These are phyloP conservation scores for Heteropelma amictum DNA, from an alignment of 2,888 invertebrate species.

Conservation along the genomic window DNA sequence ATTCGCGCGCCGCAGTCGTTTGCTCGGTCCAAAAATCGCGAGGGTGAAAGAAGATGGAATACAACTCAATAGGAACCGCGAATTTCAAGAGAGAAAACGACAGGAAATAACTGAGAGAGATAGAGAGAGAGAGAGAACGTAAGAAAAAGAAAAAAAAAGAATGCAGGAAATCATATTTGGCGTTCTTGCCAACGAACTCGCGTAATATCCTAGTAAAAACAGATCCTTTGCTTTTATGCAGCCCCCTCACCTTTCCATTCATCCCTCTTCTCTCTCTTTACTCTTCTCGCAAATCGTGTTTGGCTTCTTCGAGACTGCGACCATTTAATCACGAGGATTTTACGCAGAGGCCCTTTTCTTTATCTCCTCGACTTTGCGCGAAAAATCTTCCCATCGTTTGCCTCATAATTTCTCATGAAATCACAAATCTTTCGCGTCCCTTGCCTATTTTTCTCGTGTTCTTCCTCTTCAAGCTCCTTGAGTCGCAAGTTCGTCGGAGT, in stretches of 20 bases:
- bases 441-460: background rate
- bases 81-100: slow-evolving; percentile 9
- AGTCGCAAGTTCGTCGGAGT: too few species aligned
- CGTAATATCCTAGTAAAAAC: slow-evolving; percentile 57
- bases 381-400: slow-evolving; percentile 1
- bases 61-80: slow-evolving; percentile 29
- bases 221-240: slow-evolving; percentile 51
- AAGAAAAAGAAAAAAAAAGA: background rate
- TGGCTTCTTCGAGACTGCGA: too few species aligned
- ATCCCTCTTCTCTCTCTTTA: slow-evolving; percentile 35
- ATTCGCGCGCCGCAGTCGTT: slow-evolving; percentile 42
- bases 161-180: slow-evolving; percentile 57
- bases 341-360: background rate
- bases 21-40: slow-evolving; percentile 14
- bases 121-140: slow-evolving; percentile 11
- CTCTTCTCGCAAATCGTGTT: slow-evolving; percentile 42
- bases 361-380: background rate
- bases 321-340: too few species aligned
- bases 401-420: slow-evolving; percentile 13
- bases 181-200: slow-evolving; percentile 56
- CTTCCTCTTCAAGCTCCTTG: too few species aligned
- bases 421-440: background rate
- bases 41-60: background rate
- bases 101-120: background rate
- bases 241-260: slow-evolving; percentile 25